Evolutionary conservation across 2,113 vertebrate species (phyloP).

Genomic region (Felis chaus): DNA sequence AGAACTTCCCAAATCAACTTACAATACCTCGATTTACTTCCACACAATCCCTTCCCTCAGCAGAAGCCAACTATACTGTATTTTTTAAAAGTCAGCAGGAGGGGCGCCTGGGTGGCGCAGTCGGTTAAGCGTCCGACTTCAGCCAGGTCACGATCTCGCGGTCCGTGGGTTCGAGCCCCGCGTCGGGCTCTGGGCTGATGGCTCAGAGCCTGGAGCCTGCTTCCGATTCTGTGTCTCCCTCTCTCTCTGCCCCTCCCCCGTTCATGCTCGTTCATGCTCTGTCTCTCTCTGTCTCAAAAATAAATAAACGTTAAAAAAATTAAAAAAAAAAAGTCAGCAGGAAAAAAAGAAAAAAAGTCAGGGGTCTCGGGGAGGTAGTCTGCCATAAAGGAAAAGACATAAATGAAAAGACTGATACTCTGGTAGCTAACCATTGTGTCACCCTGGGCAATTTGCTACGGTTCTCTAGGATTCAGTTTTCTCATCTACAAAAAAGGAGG

Average conservation of each 20-base stretch:
- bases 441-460: background rate
- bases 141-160: no score
- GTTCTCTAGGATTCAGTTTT: background rate
- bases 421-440: background rate
- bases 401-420: background rate
- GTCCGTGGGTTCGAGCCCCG: no score
- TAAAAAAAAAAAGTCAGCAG: background rate
- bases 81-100: background rate
- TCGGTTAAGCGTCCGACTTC: no score
- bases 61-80: background rate
- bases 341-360: background rate
- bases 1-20: background rate
- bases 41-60: background rate
- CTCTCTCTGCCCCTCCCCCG: no score
- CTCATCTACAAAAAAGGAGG: background rate
- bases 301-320: no score
- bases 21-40: conserved; percentile 14
- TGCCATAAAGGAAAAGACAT: background rate
- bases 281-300: no score
- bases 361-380: background rate
- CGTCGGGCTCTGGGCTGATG: no score
- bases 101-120: no score
- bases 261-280: no score
- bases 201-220: no score
- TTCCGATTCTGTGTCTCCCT: no score